phyloP scores from a whole-genome alignment of 2,113 vertebrate species.

The Eulemur macaco region DNA sequence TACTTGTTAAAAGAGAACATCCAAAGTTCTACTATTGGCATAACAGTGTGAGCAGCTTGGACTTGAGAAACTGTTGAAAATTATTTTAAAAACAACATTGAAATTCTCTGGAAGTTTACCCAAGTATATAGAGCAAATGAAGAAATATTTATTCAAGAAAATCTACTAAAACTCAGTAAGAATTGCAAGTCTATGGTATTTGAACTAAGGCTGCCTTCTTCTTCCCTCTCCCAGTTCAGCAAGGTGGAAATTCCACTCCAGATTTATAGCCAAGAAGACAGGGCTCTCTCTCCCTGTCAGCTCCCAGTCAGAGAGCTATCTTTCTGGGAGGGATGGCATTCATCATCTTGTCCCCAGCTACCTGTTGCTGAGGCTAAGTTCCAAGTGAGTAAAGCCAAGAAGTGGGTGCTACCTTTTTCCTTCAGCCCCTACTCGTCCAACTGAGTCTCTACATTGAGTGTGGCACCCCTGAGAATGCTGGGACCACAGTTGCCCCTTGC shows the following conservation, averaged over 20 bases:
- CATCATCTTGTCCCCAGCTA: neutral
- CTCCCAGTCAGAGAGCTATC: neutral
- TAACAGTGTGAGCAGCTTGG: neutral
- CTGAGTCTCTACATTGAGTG: rapidly evolving
- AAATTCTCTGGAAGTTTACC: neutral
- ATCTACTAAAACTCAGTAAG: neutral
- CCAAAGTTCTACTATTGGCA: no score
- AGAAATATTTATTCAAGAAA: neutral
- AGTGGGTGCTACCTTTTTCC: neutral
- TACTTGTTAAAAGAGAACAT: neutral
- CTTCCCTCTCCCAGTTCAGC: neutral
- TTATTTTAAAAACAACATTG: neutral
- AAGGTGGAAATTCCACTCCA: neutral
- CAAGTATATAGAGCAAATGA: neutral
- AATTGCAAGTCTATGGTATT: neutral
- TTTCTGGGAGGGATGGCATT: neutral
- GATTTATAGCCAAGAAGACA: neutral
- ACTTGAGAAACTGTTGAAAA: neutral
- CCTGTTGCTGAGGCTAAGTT: neutral
- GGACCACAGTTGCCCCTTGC: neutral
- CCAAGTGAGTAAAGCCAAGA: neutral
- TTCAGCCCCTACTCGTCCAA: neutral
- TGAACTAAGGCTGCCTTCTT: neutral
- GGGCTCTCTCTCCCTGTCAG: neutral
- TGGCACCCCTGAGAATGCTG: neutral